Conservation (phyloP, 2,113 vertebrate genomes). For the Upupa epops region DNA sequence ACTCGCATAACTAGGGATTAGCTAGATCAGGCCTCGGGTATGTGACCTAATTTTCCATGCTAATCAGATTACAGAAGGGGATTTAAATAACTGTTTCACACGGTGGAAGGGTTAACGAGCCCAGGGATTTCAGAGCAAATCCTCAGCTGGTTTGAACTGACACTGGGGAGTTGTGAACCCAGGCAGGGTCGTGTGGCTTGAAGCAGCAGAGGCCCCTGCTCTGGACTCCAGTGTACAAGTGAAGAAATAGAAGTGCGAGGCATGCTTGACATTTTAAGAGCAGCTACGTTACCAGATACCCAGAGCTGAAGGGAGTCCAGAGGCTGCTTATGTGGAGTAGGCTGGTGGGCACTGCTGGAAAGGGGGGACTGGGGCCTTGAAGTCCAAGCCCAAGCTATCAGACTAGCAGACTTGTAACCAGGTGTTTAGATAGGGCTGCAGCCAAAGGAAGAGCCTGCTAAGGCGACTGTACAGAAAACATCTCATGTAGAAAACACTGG, state of each 20-base stretch:
- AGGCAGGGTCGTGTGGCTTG: neutral
- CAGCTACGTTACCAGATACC: neutral
- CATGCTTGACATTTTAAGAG: neutral
- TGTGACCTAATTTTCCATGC: slow-evolving; percentile 9
- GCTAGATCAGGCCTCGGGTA: slow-evolving; percentile 7
- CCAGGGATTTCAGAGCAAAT: neutral
- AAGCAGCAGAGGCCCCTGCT: neutral
- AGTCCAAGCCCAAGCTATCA: neutral
- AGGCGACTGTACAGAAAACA: neutral
- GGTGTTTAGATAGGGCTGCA: neutral
- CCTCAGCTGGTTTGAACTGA: neutral
- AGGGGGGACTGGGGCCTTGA: accelerated
- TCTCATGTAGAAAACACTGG: neutral
- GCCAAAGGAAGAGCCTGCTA: accelerated
- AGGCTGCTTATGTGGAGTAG: neutral
- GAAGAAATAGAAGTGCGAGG: neutral
- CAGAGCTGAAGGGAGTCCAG: neutral
- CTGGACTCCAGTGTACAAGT: neutral
- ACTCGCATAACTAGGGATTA: slow-evolving; percentile 16
- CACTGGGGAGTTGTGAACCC: neutral
- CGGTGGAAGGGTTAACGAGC: neutral
- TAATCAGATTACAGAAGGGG: neutral
- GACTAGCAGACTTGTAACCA: too few relatives aligned
- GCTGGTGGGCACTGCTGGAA: neutral
- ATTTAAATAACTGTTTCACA: neutral